Percentiles rank a stretch among this genome's conserved stretches.
phyloP scores from a whole-genome alignment of 2,888 invertebrate species.

The Argyra leucocephala region DNA sequence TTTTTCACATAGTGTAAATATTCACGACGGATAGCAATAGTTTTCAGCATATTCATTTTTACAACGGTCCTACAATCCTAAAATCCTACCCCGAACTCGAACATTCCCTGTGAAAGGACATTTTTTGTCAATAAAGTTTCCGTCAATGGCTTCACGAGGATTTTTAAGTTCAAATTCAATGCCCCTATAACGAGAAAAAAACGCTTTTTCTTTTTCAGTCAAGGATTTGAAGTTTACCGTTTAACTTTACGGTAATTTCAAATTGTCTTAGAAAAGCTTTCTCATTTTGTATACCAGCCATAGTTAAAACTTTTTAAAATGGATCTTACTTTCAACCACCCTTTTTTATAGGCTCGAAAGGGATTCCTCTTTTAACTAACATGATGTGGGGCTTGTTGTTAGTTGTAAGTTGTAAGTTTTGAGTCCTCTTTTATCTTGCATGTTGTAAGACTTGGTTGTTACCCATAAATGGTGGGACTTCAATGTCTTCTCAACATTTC shows the following conservation, averaged over 20 bases:
- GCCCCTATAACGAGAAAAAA: slow-evolving; percentile 71
- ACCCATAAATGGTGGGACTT: no score
- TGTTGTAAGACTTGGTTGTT: no score
- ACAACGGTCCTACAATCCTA: slow-evolving; percentile 92
- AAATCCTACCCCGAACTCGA: slow-evolving; percentile 92
- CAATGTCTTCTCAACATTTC: no score
- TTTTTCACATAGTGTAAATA: slow-evolving; percentile 96
- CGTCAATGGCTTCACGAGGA: slow-evolving; percentile 94
- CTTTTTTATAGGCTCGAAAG: no score
- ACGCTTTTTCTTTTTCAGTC: slow-evolving; percentile 64
- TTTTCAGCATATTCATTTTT: slow-evolving; percentile 98
- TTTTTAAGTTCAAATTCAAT: slow-evolving; percentile 96
- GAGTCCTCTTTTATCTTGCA: no score
- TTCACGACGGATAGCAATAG: slow-evolving; percentile 94
- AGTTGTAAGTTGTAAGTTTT: no score
- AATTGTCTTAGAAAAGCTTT: slow-evolving; percentile 92
- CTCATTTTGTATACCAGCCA: slow-evolving; percentile 59
- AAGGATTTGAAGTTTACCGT: slow-evolving; percentile 61
- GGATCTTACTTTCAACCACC: no score
- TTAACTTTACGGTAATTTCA: slow-evolving; percentile 78
- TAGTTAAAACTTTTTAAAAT: not conserved
- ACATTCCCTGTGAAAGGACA: slow-evolving; percentile 99
- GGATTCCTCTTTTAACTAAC: no score
- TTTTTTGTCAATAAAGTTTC: slow-evolving; percentile 98
- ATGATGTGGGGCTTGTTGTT: no score